phyloP scores from a whole-genome alignment of 2,113 vertebrate genomes.

The Anoplopoma fimbria region DNA sequence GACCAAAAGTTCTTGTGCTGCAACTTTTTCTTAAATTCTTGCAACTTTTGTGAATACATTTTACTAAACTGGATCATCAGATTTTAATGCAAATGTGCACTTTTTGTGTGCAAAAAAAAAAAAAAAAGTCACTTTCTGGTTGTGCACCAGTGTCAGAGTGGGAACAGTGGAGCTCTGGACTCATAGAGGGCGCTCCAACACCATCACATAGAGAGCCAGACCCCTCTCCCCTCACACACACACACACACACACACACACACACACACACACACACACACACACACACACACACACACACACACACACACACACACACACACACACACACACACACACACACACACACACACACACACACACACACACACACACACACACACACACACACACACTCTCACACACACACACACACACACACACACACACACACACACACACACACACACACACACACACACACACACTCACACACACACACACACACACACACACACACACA shows the following conservation, averaged over 20 bases:
- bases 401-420: too few relatives aligned
- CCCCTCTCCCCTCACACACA: background rate
- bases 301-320: background rate
- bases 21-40: too few relatives aligned
- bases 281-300: background rate
- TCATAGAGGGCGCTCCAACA: conserved; percentile 86
- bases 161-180: background rate
- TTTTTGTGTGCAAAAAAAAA: background rate
- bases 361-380: background rate
- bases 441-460: too few relatives aligned
- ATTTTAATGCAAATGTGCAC: rapidly evolving
- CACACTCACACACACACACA: too few relatives aligned
- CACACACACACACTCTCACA: background rate
- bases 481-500: too few relatives aligned
- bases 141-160: background rate
- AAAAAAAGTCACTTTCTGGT: background rate
- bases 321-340: background rate
- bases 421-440: too few relatives aligned
- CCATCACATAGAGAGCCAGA: conserved; percentile 37
- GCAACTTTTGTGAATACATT: background rate
- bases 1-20: background rate
- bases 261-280: conserved; percentile 15
- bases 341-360: background rate
- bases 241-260: conserved; percentile 18
- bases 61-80: background rate